A percentile compares a stretch with the other conserved stretches of the same genome.
These are phyloP conservation scores for Lutjanus campechanus DNA, from an alignment of 2,797 vertebrate genomes.

Conservation along the genomic window DNA sequence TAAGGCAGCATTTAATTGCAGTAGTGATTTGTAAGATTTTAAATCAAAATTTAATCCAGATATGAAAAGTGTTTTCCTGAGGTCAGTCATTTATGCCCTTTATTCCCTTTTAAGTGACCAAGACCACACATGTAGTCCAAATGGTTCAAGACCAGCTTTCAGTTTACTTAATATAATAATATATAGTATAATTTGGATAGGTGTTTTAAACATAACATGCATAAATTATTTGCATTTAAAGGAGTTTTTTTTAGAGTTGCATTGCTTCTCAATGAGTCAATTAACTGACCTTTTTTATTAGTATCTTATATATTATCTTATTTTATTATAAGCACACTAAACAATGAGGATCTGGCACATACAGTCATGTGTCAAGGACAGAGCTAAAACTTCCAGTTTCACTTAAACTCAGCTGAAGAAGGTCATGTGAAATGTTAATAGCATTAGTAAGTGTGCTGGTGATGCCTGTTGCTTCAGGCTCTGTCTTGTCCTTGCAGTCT, in stretches of 20 bases:
- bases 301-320: too few relatives aligned
- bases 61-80: not conserved
- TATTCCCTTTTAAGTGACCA: too few relatives aligned
- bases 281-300: not conserved
- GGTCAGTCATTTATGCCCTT: not conserved
- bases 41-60: not conserved
- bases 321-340: not conserved
- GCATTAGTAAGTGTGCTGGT: slow-evolving; percentile 28
- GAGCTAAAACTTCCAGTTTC: slow-evolving; percentile 38
- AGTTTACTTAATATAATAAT: too few relatives aligned
- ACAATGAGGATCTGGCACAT: slow-evolving; percentile 17
- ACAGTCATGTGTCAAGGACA: slow-evolving; percentile 27
- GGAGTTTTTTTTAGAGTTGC: not conserved
- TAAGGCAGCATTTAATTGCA: slow-evolving; percentile 18
- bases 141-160: too few relatives aligned
- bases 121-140: too few relatives aligned
- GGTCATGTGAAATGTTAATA: slow-evolving; percentile 52
- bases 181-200: too few relatives aligned
- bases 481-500: slow-evolving; percentile 4
- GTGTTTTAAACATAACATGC: too few relatives aligned
- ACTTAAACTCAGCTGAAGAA: slow-evolving; percentile 42
- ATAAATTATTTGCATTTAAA: too few relatives aligned
- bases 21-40: not conserved
- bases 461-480: slow-evolving; percentile 25
- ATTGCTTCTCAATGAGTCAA: not conserved